These are phyloP conservation scores for Phasia obesa DNA, from an alignment of 2,888 invertebrate species.

Conservation along the genomic window DNA sequence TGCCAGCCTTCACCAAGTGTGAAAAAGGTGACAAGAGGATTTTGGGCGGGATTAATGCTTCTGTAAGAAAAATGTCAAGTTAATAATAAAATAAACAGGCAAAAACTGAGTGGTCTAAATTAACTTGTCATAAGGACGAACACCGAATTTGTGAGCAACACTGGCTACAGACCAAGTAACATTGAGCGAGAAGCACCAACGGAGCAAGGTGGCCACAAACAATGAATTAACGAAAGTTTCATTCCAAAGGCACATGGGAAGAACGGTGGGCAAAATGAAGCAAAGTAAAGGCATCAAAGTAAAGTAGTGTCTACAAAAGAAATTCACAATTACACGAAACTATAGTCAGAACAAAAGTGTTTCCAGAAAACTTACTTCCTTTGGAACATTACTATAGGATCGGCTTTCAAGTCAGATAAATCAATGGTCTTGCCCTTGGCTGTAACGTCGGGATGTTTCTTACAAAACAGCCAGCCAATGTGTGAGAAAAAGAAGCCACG, in stretches of 20 bases:
- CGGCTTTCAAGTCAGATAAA: too few species aligned
- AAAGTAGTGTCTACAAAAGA: conserved; percentile 76
- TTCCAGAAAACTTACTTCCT: too few species aligned
- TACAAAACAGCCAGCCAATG: conserved; percentile 86
- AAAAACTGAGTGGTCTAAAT: neutral
- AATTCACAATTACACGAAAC: neutral
- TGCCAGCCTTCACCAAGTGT: conserved; percentile 90
- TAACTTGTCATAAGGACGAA: conserved; percentile 84
- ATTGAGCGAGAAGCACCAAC: conserved; percentile 91
- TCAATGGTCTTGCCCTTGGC: too few species aligned
- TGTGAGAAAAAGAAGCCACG: conserved; percentile 97
- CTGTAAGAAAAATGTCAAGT: conserved; percentile 76
- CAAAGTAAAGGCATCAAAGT: conserved; percentile 87
- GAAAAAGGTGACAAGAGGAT: conserved; percentile 83
- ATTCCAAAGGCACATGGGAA: conserved; percentile 90
- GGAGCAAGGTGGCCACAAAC: conserved; percentile 88
- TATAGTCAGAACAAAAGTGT: too few species aligned
- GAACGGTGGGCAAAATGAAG: conserved; percentile 90
- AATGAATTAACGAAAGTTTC: conserved; percentile 86
- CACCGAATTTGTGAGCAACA: conserved; percentile 91
- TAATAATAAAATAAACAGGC: neutral
- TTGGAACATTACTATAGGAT: too few species aligned
- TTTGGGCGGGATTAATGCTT: conserved; percentile 87
- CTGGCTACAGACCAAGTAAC: conserved; percentile 95
- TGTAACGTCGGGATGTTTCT: too few species aligned